Evolutionary conservation across 2,888 invertebrate species (phyloP).

Genomic region (Ichneumoninae sp.): DNA sequence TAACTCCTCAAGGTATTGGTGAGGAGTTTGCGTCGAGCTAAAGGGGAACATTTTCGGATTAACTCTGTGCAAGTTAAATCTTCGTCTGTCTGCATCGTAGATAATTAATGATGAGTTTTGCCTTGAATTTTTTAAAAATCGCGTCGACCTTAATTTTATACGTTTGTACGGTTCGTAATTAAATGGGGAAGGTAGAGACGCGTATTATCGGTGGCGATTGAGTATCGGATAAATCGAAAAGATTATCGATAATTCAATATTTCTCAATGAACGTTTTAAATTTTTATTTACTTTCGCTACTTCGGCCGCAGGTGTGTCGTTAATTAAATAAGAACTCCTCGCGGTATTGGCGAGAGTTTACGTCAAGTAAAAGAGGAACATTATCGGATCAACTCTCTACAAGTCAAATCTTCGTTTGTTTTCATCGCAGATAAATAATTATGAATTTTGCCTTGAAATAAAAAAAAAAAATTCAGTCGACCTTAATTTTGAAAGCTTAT

Average conservation of each 20-base stretch:
- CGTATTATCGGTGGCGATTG: not conserved
- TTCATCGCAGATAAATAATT: too few species aligned
- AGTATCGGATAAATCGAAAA: constrained; percentile 51
- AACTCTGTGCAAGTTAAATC: not conserved
- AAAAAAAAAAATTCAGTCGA: too few species aligned
- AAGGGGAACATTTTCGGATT: not conserved
- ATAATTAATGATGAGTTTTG: too few species aligned
- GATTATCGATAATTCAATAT: constrained; percentile 58
- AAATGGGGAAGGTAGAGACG: not conserved
- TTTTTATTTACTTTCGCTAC: constrained; percentile 23
- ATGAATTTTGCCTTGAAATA: too few species aligned
- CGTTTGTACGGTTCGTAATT: not conserved
- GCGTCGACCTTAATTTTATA: not conserved
- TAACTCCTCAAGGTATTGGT: constrained; percentile 60
- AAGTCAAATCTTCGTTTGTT: not conserved
- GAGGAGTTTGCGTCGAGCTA: not conserved
- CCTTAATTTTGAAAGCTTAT: not conserved
- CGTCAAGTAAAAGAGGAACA: not conserved
- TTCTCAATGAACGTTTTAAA: constrained; percentile 42
- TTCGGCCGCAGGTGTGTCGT: constrained; percentile 63
- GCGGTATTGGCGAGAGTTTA: not conserved
- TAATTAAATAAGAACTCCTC: constrained; percentile 73
- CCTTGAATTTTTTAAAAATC: not conserved
- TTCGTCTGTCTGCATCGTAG: not conserved
- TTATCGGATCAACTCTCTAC: not conserved